Evolutionary conservation across 1,140 invertebrate genomes (phyloP), one percentile per base, ranked within the genome.

Genomic region (Zaprionus davidi): DNA sequence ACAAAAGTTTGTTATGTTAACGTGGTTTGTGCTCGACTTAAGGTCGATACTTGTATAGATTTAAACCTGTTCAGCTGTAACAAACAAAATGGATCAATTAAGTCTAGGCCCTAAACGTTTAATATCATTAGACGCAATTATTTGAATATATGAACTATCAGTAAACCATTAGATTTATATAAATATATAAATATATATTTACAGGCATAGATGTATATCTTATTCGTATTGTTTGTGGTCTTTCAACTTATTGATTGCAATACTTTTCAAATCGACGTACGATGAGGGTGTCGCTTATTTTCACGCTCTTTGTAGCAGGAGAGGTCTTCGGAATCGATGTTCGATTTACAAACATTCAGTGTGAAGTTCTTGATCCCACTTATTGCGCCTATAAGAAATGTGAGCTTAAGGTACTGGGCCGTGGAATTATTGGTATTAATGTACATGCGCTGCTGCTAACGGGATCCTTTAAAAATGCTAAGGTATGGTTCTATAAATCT

Each of bases 371-470:
- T 12, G 24, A 26, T 51, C n/a, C 44, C 11, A 31, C n/a, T 3
- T 63, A 63, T 63, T 26, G 24, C 0, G 22, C 6, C 12, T 63
- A 51, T 34, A 34, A 51, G 28, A 15, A 66, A 22, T 81, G 77
- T 15, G 57, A 81, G 20, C 28, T 81, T 0, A 76, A 79, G 26
- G 17, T 76, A 1, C 17, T 71, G 5, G 49, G 60, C 2, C 74
- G 69, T n/a, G 51, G 69, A 55, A 17, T 5, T 31, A 22, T 70
- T 1, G 24, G 15, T 0, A 6, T 70, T 3, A 44, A 17, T 28
- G 5, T 75, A 6, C 51, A 70, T 34, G 72, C 65, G 5, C 28
- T 22, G 17, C 13, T 65, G 2, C 28, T 53, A 3, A 51, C 24
- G 22, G 31, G 17, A 24, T 31, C n/a, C 1, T 24, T 65, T 4